Conservation (phyloP, 1,140 invertebrate genomes). For the Eumaeus atala region DNA sequence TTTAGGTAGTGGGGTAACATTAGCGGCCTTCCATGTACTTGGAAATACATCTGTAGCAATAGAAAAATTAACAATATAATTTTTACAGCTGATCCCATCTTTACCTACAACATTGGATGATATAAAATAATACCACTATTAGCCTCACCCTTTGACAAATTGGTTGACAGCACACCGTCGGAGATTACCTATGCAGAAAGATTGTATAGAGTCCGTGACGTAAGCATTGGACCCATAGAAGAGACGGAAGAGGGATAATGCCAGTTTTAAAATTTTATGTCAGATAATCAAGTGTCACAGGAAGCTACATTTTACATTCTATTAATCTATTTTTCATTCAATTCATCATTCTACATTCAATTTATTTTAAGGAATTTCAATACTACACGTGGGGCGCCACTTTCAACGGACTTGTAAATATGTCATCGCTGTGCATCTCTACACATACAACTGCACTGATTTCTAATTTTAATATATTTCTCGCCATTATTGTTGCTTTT, state of each 20-base stretch:
- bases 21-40: background rate
- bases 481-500: background rate
- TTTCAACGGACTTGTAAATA: too few relatives aligned
- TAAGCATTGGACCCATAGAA: background rate
- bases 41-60: background rate
- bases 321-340: too few relatives aligned
- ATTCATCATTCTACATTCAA: too few relatives aligned
- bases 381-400: background rate
- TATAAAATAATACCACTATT: background rate
- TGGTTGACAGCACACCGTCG: background rate
- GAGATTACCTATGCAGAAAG: background rate
- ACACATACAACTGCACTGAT: background rate
- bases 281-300: background rate
- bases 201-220: background rate
- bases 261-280: background rate
- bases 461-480: background rate
- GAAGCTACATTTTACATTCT: too few relatives aligned
- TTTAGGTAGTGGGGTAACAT: background rate
- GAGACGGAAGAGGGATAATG: background rate
- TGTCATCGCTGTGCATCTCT: too few relatives aligned
- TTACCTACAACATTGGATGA: background rate
- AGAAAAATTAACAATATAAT: background rate
- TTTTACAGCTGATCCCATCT: background rate
- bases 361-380: background rate
- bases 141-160: background rate